Percentiles rank a stretch among this genome's conserved stretches.
These are phyloP conservation scores for Cotesia typhae DNA, from an alignment of 1,140 invertebrate species.

Conservation along the genomic window DNA sequence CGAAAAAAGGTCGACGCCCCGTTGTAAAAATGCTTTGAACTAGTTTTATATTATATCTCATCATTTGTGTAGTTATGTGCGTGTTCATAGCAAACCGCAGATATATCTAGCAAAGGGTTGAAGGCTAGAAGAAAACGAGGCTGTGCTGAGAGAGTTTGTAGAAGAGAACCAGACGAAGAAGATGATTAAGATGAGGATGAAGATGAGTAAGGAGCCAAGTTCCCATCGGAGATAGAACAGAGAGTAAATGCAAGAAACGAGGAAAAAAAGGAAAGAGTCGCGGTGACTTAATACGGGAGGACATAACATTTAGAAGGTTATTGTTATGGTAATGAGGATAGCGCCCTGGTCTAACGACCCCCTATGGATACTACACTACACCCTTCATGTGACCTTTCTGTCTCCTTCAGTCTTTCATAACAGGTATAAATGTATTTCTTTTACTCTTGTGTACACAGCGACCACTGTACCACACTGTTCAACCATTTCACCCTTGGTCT, in stretches of 20 bases:
- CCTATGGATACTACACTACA: constrained; percentile 23
- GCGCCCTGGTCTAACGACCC: constrained; percentile 36
- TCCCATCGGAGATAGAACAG: constrained; percentile 4
- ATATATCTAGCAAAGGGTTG: neutral
- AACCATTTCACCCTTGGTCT: constrained; percentile 16
- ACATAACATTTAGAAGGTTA: constrained; percentile 38
- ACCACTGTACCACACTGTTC: constrained; percentile 9
- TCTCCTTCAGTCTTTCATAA: constrained; percentile 15
- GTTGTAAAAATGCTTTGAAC: constrained; percentile 15
- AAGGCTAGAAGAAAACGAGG: neutral
- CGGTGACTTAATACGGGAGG: constrained; percentile 40
- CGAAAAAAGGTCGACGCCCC: constrained; percentile 24
- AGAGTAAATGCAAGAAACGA: constrained; percentile 17
- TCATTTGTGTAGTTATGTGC: constrained; percentile 26
- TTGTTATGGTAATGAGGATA: constrained; percentile 40
- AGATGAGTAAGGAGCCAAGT: neutral
- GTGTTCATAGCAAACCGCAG: constrained; percentile 34
- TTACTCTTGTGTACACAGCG: constrained; percentile 30
- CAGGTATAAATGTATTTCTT: neutral
- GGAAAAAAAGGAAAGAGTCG: constrained; percentile 34
- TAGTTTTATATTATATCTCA: constrained; percentile 8
- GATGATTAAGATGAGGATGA: neutral
- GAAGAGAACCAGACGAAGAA: neutral
- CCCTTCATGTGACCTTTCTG: constrained; percentile 15
- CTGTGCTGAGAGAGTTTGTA: neutral